Evolutionary conservation across 2,113 vertebrate species (phyloP).

Genomic region (Eubucco bourcierii): DNA sequence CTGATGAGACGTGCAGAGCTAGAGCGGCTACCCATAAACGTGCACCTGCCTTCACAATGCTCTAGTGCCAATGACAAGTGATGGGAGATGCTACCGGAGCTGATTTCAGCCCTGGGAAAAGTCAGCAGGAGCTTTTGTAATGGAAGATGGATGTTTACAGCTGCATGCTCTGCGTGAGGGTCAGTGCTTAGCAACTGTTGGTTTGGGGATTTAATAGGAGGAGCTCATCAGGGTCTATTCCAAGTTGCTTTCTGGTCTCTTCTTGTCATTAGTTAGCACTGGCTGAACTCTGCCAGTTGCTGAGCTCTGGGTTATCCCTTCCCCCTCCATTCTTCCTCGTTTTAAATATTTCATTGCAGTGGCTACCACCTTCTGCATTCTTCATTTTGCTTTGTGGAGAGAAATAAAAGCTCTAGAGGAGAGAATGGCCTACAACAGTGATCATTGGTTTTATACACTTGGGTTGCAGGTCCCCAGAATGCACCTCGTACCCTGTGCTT

Average conservation of each 20-base stretch:
- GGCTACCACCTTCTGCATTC: background rate
- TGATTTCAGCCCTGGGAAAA: background rate
- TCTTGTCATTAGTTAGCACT: background rate
- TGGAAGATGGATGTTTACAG: background rate
- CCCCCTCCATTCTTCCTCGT: background rate
- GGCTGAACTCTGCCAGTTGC: background rate
- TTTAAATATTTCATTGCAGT: background rate
- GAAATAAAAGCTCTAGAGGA: background rate
- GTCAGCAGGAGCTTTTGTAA: background rate
- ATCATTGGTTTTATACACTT: background rate
- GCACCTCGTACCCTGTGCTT: background rate
- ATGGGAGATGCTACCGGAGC: background rate
- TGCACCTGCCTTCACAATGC: background rate
- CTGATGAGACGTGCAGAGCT: background rate
- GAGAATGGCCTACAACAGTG: background rate
- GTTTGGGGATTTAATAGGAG: background rate
- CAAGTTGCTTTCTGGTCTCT: background rate
- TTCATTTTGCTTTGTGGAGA: background rate
- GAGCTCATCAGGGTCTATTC: background rate
- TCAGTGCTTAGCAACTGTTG: background rate
- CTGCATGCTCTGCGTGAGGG: rapidly evolving
- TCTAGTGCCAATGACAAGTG: rapidly evolving
- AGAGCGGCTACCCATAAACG: background rate
- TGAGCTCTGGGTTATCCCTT: background rate
- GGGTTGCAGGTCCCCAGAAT: background rate